phyloP scores from a whole-genome alignment of 2,888 invertebrate species.

The Trilocha varians region DNA sequence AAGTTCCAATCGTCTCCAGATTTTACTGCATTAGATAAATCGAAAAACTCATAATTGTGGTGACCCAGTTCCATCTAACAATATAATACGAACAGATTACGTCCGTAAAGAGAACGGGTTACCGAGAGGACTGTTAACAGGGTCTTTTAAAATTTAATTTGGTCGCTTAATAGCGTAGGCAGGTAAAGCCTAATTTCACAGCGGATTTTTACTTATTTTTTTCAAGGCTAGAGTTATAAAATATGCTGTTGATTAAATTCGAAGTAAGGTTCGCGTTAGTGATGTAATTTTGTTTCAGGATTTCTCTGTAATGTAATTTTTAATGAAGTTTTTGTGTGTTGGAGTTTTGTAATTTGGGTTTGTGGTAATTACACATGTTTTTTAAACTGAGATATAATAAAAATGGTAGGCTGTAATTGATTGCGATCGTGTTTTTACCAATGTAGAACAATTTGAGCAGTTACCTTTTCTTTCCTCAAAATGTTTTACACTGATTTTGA shows the following conservation, averaged over 20 bases:
- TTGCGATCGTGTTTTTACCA: too few species aligned
- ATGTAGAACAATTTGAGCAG: neutral
- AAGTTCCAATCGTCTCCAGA: too few species aligned
- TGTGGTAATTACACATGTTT: too few species aligned
- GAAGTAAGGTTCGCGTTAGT: neutral
- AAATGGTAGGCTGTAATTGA: too few species aligned
- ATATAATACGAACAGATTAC: constrained; percentile 16
- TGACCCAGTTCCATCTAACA: constrained; percentile 44
- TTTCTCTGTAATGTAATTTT: neutral
- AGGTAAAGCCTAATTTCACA: neutral
- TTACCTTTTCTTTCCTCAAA: neutral
- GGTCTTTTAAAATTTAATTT: constrained; percentile 28
- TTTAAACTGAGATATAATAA: too few species aligned
- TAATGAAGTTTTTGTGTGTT: neutral
- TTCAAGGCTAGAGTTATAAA: neutral
- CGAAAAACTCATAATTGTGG: constrained; percentile 49
- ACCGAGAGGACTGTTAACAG: constrained; percentile 20
- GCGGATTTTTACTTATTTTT: neutral
- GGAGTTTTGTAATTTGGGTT: too few species aligned
- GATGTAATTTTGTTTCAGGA: neutral
- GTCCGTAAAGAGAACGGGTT: constrained; percentile 19
- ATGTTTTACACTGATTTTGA: too few species aligned
- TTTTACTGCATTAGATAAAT: too few species aligned
- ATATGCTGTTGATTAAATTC: neutral
- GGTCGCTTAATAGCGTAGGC: constrained; percentile 11